phyloP scores from a whole-genome alignment of 2,113 vertebrate species.

The Pandion haliaetus region DNA sequence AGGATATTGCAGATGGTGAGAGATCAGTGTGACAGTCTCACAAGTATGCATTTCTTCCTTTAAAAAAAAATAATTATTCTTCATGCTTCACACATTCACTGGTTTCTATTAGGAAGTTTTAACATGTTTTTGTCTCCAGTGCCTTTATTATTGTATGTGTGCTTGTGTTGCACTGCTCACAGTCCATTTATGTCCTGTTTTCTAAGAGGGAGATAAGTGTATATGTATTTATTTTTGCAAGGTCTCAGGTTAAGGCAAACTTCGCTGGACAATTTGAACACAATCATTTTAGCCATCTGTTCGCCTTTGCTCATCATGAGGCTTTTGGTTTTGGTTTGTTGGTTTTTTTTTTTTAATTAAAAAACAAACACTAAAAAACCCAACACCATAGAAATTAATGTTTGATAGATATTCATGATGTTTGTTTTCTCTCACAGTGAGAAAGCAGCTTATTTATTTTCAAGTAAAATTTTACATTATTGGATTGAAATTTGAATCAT shows the following conservation, averaged over 20 bases:
- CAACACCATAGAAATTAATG: not conserved
- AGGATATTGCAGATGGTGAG: not conserved
- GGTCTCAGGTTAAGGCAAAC: not conserved
- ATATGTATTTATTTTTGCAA: not conserved
- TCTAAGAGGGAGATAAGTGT: not conserved
- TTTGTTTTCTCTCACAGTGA: not conserved
- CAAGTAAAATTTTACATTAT: not conserved
- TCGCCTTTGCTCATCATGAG: not conserved
- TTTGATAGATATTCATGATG: not conserved
- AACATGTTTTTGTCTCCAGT: not conserved
- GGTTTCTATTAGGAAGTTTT: not conserved
- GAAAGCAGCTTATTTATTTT: slow-evolving; percentile 22
- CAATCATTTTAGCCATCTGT: not conserved
- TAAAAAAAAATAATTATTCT: not conserved
- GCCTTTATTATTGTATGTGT: not conserved
- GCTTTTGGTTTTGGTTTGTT: not conserved
- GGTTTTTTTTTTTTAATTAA: not conserved
- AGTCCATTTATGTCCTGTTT: not conserved
- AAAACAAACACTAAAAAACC: not conserved
- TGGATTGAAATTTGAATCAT: slow-evolving; percentile 7
- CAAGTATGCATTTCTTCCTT: not conserved
- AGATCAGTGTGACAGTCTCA: not conserved
- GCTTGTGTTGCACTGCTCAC: not conserved
- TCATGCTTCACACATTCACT: not conserved
- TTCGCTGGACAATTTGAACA: not conserved